Base-by-base conservation (phyloP, 2,888 invertebrate genomes). In the Sceliomorpha sp. region DNA sequence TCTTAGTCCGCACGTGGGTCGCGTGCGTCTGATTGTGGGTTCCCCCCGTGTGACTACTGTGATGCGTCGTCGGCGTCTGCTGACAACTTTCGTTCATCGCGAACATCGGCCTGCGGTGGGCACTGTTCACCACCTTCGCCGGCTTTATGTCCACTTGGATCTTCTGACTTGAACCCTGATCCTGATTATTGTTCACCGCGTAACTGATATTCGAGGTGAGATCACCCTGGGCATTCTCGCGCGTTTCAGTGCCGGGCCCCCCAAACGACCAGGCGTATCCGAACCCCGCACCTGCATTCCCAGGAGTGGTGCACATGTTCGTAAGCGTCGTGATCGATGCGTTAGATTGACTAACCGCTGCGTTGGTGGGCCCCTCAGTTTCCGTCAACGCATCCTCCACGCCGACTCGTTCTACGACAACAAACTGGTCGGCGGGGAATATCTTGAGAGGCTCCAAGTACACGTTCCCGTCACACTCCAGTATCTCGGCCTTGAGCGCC, bases 1-100 rank as follows among this genome's bases (percentile, higher is more conserved):
- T 88, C 60, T 88, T 88, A 39, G 73, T 79, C 50, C 87, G 83
- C 37, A 84, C 84, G 53, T 85, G 85, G 1, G 59, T 91, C 87
- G 72, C 91, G 88, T 82, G 90, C 79, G 86, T 90, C 90, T 80
- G 90, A 90, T 83, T 91, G 88, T 73, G 84, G 58, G 79, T 84
- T 77, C 79, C 85, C 0, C 78, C 69, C 81, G 84, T 9, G 80
- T 81, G 58, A 26, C 64, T 60, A 73, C 75, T 44, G 74, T 78
- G 68, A n/a, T 48, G 60, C 37, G 68, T 68, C 9, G 68, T 60
- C 7, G 68, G 60, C 12, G 55, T 60, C 24, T 60, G 68, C 2
- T 86, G 86, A 76, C 87, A 88, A 58, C 79, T 83, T 66, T 87
- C 87, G 48, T 84, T 87, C 86, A 87, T 87, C 10, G 84, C 74